phyloP scores from a whole-genome alignment of 2,113 vertebrate species.

The Megaceryle torquata region DNA sequence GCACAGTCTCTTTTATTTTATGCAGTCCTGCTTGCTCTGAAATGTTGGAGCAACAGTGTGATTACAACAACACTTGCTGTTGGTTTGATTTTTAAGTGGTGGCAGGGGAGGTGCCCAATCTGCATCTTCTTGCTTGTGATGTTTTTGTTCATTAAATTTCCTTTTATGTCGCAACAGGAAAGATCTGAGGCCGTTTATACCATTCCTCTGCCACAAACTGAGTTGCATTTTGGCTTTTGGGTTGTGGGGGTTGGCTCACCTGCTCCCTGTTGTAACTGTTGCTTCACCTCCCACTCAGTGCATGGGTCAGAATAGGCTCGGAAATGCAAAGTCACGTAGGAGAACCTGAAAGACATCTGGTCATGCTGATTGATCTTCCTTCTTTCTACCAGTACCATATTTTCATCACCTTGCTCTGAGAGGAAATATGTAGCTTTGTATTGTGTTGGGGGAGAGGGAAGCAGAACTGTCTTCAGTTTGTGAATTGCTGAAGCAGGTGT shows the following conservation, averaged over 20 bases:
- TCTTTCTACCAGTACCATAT: background rate
- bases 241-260: background rate
- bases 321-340: background rate
- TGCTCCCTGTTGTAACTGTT: background rate
- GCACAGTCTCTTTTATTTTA: background rate
- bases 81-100: background rate
- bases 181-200: background rate
- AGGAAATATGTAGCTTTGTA: background rate
- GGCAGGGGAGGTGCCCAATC: background rate
- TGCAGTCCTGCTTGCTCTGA: background rate
- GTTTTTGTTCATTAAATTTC: background rate
- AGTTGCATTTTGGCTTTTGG: background rate
- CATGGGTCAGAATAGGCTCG: rapidly evolving
- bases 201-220: background rate
- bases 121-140: background rate
- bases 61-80: background rate
- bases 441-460: rapidly evolving
- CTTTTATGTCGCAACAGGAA: background rate
- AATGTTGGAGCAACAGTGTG: background rate
- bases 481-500: background rate
- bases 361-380: background rate
- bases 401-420: background rate
- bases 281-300: background rate
- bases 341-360: background rate
- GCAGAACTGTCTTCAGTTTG: background rate